Conservation (phyloP, 1,140 invertebrate genomes). For the Episyrphus balteatus region DNA sequence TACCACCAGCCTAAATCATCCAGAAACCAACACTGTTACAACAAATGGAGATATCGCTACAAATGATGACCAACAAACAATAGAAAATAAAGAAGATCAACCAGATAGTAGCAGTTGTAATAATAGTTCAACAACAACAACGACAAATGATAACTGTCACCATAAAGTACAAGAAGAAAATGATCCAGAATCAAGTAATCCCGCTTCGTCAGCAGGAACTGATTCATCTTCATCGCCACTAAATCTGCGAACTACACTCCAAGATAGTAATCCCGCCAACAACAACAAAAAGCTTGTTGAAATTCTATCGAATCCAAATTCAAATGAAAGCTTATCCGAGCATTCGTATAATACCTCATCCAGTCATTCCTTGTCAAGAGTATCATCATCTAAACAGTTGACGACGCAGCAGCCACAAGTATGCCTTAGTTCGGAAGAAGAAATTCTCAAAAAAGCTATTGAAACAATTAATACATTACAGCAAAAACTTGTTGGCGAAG, state of each 20-base stretch:
- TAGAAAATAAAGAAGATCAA: neutral
- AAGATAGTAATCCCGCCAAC: neutral
- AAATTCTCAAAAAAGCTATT: neutral
- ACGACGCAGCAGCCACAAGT: neutral
- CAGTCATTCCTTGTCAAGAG: neutral
- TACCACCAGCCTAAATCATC: slow-evolving; percentile 16
- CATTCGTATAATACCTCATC: neutral
- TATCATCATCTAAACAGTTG: neutral
- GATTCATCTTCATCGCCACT: slow-evolving; percentile 1
- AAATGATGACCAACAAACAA: slow-evolving; percentile 1
- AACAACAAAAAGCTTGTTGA: neutral
- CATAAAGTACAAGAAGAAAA: neutral
- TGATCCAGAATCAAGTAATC: neutral
- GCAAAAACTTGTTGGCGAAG: neutral
- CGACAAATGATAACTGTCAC: neutral
- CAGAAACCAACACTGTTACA: slow-evolving; percentile 2
- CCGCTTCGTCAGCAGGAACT: slow-evolving; percentile 11
- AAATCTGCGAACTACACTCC: neutral
- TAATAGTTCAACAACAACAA: slow-evolving; percentile 1
- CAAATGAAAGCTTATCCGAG: neutral
- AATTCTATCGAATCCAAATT: neutral
- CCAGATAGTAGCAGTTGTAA: neutral
- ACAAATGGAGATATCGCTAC: slow-evolving; percentile 4
- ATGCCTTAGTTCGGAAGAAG: neutral
- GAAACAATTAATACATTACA: neutral